Evolutionary conservation across 2,113 vertebrate species (phyloP), one percentile per base, ranked within the genome.

Genomic region (Nesogale talazaci): DNA sequence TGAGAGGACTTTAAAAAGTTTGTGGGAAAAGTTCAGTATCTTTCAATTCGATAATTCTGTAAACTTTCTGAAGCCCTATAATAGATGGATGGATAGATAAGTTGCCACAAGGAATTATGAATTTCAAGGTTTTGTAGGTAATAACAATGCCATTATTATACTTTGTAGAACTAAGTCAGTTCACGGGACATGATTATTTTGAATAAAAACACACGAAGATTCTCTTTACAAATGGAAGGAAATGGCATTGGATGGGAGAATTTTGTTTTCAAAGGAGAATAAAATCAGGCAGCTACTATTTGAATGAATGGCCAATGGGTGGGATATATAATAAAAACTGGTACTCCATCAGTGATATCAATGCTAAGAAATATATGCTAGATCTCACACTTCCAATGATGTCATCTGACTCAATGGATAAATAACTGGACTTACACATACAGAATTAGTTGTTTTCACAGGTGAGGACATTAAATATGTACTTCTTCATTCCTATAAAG

Each of bases 211-310:
- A 52, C 46, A 52, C 14, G 67, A 36, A 82, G 61, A 59, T 89
- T 29, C 31, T 89, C 14, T 86, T 31, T 52, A 6, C 31, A 61
- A 70, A 90, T 46, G 23, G 63, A 89, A 75, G 36, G 3, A 19
- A 74, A 15, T 27, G 56, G 10, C 57, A 90, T 76, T 19, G 1
- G 34, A 23, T 36, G 14, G 27, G 52, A 83, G 20, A 52, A 67
- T 81, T 56, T 77, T 83, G 46, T 79, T 79, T 84, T 88, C 78
- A 92, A 89, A 80, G 70, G 70, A 7, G 34, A 69, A 67, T 85
- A 59, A 94, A 89, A 34, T 1, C n/a, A 83, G 59, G 12, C 15
- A 83, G 8, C 27, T 84, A 38, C 57, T 69, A 27, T 83, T 90
- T 74, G 31, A 52, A 20, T 59, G 79, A 81, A 89, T 25, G 83